Conservation (phyloP, 2,113 vertebrate genomes). For the Genyomyrus donnyi region DNA sequence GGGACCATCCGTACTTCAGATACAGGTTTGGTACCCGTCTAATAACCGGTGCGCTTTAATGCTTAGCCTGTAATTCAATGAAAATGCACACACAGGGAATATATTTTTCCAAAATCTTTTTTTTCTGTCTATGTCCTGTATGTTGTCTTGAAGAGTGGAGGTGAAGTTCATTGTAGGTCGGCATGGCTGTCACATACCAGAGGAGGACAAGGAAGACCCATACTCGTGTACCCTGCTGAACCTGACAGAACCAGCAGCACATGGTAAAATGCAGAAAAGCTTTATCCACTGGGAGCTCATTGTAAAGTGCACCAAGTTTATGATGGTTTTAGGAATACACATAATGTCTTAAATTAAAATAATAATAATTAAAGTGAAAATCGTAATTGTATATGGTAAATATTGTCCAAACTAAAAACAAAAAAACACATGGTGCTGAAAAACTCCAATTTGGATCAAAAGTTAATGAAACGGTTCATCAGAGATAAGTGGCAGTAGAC, state of each 20-base stretch:
- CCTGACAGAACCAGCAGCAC: conserved; percentile 77
- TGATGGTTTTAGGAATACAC: neutral
- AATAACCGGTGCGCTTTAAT: neutral
- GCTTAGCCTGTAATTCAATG: neutral
- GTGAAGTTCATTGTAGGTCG: conserved; percentile 93
- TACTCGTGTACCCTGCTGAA: conserved; percentile 90
- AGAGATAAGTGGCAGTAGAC: neutral
- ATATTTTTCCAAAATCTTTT: neutral
- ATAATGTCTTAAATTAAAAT: neutral
- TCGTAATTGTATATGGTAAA: neutral
- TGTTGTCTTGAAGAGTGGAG: conserved; percentile 69
- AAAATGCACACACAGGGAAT: neutral
- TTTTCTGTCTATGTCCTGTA: neutral
- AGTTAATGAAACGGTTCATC: neutral
- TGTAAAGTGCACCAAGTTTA: neutral
- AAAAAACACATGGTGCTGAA: neutral
- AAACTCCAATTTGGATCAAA: neutral
- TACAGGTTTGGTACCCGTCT: conserved; percentile 61
- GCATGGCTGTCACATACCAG: conserved; percentile 78
- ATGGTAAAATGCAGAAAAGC: neutral
- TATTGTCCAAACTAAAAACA: neutral
- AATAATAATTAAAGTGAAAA: neutral
- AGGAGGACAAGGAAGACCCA: conserved; percentile 87
- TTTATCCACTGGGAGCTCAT: neutral
- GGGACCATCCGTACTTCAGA: conserved; percentile 64